Evolutionary conservation across 2,113 vertebrate genomes (phyloP), one percentile per base, ranked within the genome.

Genomic region (Emydura subglobosa): DNA sequence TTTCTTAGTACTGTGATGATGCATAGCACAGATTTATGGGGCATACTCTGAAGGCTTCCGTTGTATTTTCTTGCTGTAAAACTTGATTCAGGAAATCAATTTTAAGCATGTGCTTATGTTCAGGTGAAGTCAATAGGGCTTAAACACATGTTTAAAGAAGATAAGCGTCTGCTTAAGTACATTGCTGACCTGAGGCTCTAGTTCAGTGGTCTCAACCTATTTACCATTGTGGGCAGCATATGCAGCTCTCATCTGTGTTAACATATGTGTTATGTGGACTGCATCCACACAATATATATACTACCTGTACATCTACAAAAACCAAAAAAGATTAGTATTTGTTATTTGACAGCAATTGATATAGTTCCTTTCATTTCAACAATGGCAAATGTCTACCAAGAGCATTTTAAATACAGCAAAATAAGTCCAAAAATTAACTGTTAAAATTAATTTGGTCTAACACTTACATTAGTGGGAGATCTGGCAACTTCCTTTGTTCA

Each of bases 11-110:
- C 53, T 6, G 2, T 83, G 68, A 78, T 88, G 89, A 24, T 82
- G 72, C 81, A 91, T 34, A 72, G 34, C n/a, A 72, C 25, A 44
- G 57, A 59, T 19, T 91, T 54, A 59, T 76, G 61, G 83, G 31
- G 42, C 50, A 91, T 86, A 21, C 90, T 84, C 1, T 29, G 65
- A 92, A 95, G 94, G 83, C 57, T 79, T 44, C 42, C 31, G 55
- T 76, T 87, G 79, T 24, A 0, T 0, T 49, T 68, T 68, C 90
- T 91, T 74, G 5, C 29, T 88, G 92, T 94, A 79, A 0, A 1
- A 79, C 39, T 88, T 91, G 9, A 31, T 21, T 89, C 16, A 91
- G 27, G 3, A 51, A 65, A 95, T n/a, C n/a, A n/a, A 59, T 61
- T 86, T 79, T 83, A 92, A 91, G 84, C 78, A 47, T 3, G 12